Conservation (phyloP, 2,113 vertebrate genomes). For the Pelecanus crispus region DNA sequence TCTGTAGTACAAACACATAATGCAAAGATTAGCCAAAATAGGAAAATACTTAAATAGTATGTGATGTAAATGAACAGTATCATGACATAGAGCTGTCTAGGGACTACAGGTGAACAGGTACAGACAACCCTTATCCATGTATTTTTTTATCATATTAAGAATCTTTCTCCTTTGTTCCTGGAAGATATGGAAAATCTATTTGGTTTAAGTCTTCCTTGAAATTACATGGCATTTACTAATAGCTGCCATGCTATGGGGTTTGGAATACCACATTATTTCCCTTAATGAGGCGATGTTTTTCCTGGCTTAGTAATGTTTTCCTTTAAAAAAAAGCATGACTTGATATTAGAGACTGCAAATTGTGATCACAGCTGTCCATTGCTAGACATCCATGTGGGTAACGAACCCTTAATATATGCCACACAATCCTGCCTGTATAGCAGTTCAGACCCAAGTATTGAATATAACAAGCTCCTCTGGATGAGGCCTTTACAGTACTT, state of each 20-base stretch:
- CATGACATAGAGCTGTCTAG: not conserved
- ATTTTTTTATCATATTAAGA: not conserved
- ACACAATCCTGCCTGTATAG: not conserved
- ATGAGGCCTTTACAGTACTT: not conserved
- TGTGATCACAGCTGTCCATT: not conserved
- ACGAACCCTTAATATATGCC: not conserved
- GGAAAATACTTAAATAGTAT: not conserved
- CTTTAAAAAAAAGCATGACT: not conserved
- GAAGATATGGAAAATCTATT: not conserved
- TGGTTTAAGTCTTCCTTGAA: not conserved
- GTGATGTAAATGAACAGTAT: not conserved
- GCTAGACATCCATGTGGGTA: not conserved
- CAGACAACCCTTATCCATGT: not conserved
- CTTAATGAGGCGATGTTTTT: not conserved
- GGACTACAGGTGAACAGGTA: not conserved
- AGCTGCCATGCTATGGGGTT: not conserved
- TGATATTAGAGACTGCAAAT: not conserved
- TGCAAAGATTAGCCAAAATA: not conserved
- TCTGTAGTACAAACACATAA: not conserved
- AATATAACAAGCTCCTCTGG: not conserved
- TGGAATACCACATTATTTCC: not conserved
- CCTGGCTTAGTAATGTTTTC: not conserved
- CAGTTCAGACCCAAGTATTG: not conserved
- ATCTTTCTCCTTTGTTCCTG: not conserved
- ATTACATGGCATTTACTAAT: not conserved